Evolutionary conservation across 2,888 invertebrate genomes (phyloP), one percentile per base, ranked within the genome.

Genomic region (Drosophila kuntzei): DNA sequence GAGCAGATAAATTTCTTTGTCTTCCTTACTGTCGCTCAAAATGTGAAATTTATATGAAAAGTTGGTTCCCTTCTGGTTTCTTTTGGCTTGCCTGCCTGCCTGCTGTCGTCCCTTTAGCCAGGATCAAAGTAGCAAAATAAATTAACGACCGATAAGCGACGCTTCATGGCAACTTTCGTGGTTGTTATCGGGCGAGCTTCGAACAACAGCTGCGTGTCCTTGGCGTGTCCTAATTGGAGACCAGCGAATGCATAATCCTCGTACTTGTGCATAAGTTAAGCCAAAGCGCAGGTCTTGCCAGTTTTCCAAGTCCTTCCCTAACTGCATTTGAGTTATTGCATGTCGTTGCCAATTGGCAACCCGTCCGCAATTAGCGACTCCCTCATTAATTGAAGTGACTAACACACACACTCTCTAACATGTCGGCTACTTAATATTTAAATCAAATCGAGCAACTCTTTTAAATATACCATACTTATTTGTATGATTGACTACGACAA

Each of bases 291-390:
- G 29, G 20, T 16, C 37, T 49, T 46, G 14, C 58, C 27, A 41
- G 5, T 14, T 29, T 25, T 32, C 29, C 11, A 27, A 50, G 25
- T 47, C 25, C 50, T n/a, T 7, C 2, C 22, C 5, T 9, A 46
- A 37, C 46, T 66, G 80, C 89, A 87, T 72, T 70, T 80, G 73
- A 73, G 80, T 89, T 82, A 83, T 87, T 80, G 89, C 82, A 84
- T 73, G 89, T 43, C 68, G 44, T 60, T 67, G 71, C 74, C 68
- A 65, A 65, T 65, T 62, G 67, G 32, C 63, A 55, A 44, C 44
- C 43, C 55, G 62, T 69, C 61, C 59, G 80, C 67, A 87, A 83
- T 80, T 84, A 87, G 85, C 79, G 60, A 59, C 37, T 53, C 59
- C 37, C 67, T 66, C 70, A 83, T 87, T 87, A 87, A 75, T 75